A percentile compares a stretch with the other conserved stretches of the same genome.
Conservation (phyloP, 2,797 vertebrate genomes). For the Sitta carolinensis region DNA sequence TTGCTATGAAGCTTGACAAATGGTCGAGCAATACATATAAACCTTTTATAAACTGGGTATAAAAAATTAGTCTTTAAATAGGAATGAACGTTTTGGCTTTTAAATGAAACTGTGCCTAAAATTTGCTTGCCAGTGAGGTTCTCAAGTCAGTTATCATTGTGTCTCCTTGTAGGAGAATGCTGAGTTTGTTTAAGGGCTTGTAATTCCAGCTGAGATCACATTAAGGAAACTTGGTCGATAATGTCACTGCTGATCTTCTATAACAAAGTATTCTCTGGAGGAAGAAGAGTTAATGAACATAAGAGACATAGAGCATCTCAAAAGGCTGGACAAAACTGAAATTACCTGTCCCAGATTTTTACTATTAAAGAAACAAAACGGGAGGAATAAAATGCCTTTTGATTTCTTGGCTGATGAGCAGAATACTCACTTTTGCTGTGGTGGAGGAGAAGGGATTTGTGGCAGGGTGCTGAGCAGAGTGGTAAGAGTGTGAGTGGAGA, state of each 20-base stretch:
- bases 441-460: background rate
- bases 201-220: background rate
- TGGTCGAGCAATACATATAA: background rate
- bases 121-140: background rate
- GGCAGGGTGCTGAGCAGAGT: background rate
- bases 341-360: background rate
- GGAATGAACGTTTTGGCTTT: background rate
- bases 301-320: background rate
- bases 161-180: background rate
- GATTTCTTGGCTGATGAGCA: background rate
- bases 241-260: background rate
- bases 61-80: background rate
- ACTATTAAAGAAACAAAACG: background rate
- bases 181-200: background rate
- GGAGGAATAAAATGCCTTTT: background rate
- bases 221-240: background rate
- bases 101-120: background rate
- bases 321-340: background rate
- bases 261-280: background rate
- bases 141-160: background rate
- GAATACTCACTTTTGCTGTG: background rate
- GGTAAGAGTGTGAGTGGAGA: rapidly evolving
- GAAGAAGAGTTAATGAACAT: background rate
- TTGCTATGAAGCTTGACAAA: background rate
- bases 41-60: background rate